Evolutionary conservation across 2,113 vertebrate genomes (phyloP).

Genomic region (Uria aalge): DNA sequence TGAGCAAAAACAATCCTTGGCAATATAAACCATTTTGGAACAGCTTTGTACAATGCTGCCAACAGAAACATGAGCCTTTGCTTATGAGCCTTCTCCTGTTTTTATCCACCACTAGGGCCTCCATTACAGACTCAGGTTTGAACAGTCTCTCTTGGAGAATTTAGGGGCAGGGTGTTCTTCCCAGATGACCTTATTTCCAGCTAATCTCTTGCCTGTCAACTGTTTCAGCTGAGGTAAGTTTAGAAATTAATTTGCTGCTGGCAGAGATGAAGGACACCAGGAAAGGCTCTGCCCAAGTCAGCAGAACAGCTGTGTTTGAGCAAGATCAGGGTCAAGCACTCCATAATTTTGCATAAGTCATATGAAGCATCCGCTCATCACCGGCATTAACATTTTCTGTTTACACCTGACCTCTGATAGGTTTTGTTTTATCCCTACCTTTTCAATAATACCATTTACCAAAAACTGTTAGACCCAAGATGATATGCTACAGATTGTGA

Average conservation of each 20-base stretch:
- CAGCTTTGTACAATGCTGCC: not conserved
- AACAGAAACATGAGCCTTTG: constrained; percentile 22
- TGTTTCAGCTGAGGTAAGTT: constrained; percentile 1
- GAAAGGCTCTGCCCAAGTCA: constrained; percentile 6
- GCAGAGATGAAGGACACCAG: not conserved
- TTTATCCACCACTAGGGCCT: not conserved
- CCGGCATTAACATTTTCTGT: not conserved
- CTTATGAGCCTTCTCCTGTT: not conserved
- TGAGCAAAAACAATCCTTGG: not conserved
- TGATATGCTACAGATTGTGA: not conserved
- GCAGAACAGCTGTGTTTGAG: not conserved
- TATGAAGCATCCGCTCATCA: not conserved
- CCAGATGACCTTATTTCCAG: not conserved
- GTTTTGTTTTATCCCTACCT: not conserved
- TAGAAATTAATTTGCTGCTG: not conserved
- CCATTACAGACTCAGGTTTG: not conserved
- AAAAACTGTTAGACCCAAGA: not conserved
- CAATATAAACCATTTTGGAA: not conserved
- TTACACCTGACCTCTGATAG: not conserved
- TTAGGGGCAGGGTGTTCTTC: not conserved
- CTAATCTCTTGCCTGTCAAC: not conserved
- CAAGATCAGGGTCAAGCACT: not conserved
- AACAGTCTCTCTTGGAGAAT: not conserved
- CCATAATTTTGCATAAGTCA: not conserved
- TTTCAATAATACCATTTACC: not conserved